Evolutionary conservation across 2,797 vertebrate species (phyloP).

Genomic region (Amniataba percoides): DNA sequence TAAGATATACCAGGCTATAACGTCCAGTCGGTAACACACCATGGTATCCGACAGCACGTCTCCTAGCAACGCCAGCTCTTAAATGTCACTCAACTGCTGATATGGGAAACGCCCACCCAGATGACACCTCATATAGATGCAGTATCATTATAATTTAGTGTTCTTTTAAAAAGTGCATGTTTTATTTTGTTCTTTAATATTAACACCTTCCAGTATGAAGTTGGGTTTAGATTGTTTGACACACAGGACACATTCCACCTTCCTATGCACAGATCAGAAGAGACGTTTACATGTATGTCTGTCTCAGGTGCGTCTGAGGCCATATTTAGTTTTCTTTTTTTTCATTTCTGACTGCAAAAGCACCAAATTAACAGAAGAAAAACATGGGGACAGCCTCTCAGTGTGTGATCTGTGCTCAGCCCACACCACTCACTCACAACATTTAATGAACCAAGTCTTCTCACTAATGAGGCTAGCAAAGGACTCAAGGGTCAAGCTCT

Average conservation of each 20-base stretch:
- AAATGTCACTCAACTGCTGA: neutral
- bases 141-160: neutral
- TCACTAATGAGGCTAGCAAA: slow-evolving; percentile 77
- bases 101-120: neutral
- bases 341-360: slow-evolving; percentile 11
- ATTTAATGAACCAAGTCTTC: slow-evolving; percentile 79
- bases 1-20: neutral
- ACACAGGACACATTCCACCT: neutral
- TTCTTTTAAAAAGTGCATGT: no score
- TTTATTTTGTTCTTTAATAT: neutral
- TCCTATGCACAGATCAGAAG: slow-evolving; percentile 7
- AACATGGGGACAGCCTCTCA: slow-evolving; percentile 42
- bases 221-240: neutral
- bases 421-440: slow-evolving; percentile 62
- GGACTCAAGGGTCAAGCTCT: slow-evolving; percentile 72
- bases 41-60: neutral
- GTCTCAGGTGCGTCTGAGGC: slow-evolving; percentile 20
- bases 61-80: neutral
- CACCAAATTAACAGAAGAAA: slow-evolving; percentile 36
- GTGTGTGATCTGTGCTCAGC: slow-evolving; percentile 63
- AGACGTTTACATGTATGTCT: neutral
- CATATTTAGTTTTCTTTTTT: slow-evolving; percentile 23
- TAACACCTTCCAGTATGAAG: neutral
- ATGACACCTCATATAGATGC: neutral
- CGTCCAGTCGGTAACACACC: neutral